Evolutionary conservation across 1,140 invertebrate genomes (phyloP), one percentile per base, ranked within the genome.

Genomic region (Heliconius nattereri): DNA sequence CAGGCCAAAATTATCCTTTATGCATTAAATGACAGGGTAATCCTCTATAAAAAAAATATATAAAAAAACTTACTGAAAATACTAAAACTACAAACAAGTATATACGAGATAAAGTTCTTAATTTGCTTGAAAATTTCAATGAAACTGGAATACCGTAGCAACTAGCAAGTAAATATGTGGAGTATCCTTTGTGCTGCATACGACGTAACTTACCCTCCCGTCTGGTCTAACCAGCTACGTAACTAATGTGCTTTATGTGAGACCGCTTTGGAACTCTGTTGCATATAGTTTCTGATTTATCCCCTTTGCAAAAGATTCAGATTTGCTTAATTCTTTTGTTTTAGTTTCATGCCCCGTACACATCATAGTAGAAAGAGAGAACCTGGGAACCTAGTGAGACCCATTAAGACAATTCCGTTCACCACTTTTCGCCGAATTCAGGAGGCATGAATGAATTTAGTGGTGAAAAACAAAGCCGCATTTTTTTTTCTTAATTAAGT

Each of bases 141-240:
- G 9, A 26, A 26, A 66, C 23, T 26, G 9, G 60, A 66, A 29
- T 29, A 66, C 26, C 26, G 26, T 29, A 60, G 57, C 20, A 45
- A 45, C 40, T 45, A 45, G 40, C 40, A 13, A 29, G 60, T 66
- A 29, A 66, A 66, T 66, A 66, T 66, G 60, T 66, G n/a, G n/a
- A 66, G 9, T 66, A 66, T 66, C 60, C 60, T 66, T 66, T 66
- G 60, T 66, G 26, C 60, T 66, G 60, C 23, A 66, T 29, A 29
- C 60, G 3, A 29, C 60, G 20, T 29, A 23, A 66, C 60, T 66
- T 66, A 23, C 60, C 6, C 26, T 6, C 60, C 60, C 23, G 11
- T 66, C 19, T 52, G 2, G 60, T 66, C 60, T 66, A 29, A 66
- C 60, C 26, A 66, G 7, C 60, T 66, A 26, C 60, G 60, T 26